Conservation (phyloP, 2,888 invertebrate species). For the Microdon myrmicae region DNA sequence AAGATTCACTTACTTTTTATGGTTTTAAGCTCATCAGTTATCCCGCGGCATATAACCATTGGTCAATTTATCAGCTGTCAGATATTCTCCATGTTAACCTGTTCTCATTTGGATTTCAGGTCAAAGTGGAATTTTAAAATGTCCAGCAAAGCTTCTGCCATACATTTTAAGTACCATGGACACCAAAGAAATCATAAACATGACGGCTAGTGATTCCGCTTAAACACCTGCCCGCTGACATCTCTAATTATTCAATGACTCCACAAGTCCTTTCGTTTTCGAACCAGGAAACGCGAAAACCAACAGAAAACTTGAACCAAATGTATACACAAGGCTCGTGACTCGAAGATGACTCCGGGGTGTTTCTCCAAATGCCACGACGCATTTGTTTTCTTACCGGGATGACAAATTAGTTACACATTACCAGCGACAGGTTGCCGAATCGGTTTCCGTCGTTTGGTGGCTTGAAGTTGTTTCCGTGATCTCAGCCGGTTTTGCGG, state of each 20-base stretch:
- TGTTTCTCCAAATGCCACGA: constrained; percentile 5
- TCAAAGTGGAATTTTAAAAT: too few relatives aligned
- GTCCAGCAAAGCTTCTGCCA: too few relatives aligned
- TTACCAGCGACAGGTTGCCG: constrained; percentile 8
- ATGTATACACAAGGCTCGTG: constrained; percentile 17
- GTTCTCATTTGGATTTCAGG: too few relatives aligned
- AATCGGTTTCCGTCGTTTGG: constrained; percentile 1
- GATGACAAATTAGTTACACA: constrained; percentile 9
- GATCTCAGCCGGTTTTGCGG: too few relatives aligned
- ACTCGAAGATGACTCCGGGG: constrained; percentile 18
- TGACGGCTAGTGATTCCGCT: constrained; percentile 3
- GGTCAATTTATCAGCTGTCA: too few relatives aligned
- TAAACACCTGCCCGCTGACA: constrained; percentile 4
- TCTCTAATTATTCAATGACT: neutral
- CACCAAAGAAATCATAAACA: too few relatives aligned
- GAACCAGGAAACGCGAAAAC: constrained; percentile 1
- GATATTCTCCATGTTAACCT: too few relatives aligned
- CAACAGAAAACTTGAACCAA: constrained; percentile 2
- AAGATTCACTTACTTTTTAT: too few relatives aligned
- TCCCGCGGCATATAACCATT: too few relatives aligned
- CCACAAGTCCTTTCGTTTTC: constrained; percentile 1
- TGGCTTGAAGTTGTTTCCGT: too few relatives aligned
- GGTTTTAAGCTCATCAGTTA: too few relatives aligned
- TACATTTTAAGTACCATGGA: too few relatives aligned
- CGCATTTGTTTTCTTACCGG: neutral